A percentile compares a stretch with the other conserved stretches of the same genome.
phyloP scores from a whole-genome alignment of 2,888 invertebrate species.

The Lycia hirtaria region DNA sequence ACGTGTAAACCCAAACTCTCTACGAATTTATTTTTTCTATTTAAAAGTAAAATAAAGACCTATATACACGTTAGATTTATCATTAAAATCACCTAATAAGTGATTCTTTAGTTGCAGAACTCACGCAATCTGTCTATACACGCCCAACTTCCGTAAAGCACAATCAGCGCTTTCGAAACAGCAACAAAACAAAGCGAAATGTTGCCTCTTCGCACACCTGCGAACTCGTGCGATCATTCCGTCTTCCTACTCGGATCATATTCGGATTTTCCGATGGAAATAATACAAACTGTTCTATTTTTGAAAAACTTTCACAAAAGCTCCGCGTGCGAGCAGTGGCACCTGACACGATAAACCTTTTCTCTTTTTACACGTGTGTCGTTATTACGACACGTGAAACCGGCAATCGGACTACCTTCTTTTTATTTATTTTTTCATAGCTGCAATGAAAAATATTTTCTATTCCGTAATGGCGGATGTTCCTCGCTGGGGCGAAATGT shows the following conservation, averaged over 20 bases:
- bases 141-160: too few relatives aligned
- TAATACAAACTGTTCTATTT: not conserved
- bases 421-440: slow-evolving; percentile 40
- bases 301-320: slow-evolving; percentile 9
- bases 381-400: slow-evolving; percentile 46
- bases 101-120: too few relatives aligned
- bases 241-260: not conserved
- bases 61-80: too few relatives aligned
- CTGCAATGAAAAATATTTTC: slow-evolving; percentile 42
- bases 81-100: too few relatives aligned
- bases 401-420: slow-evolving; percentile 37
- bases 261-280: slow-evolving; percentile 8
- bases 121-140: too few relatives aligned
- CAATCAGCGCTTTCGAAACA: too few relatives aligned
- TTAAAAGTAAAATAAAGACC: too few relatives aligned
- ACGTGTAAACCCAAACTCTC: too few relatives aligned
- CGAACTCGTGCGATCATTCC: too few relatives aligned
- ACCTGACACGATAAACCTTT: slow-evolving; percentile 49
- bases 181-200: too few relatives aligned
- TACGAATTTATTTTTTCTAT: too few relatives aligned
- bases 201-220: too few relatives aligned
- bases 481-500: slow-evolving; percentile 25
- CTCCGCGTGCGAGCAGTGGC: slow-evolving; percentile 27
- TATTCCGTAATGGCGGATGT: slow-evolving; percentile 46
- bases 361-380: slow-evolving; percentile 46